Evolutionary conservation across 2,888 invertebrate species (phyloP).

Genomic region (Leucania comma): DNA sequence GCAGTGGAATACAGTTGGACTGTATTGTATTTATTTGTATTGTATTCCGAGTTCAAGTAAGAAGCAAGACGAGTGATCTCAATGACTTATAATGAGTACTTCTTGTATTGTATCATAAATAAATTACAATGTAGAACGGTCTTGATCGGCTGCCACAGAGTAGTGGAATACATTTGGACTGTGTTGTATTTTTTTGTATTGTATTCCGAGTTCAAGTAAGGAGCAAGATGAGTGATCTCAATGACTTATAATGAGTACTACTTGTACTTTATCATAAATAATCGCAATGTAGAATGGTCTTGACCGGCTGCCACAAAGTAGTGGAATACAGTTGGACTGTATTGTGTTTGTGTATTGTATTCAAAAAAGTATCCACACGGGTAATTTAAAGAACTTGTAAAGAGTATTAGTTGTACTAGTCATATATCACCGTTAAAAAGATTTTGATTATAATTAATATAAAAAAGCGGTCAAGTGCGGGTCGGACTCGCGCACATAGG

Average conservation of each 20-base stretch:
- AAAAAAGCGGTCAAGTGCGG: too few species aligned
- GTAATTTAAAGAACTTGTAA: not conserved
- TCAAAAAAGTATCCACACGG: not conserved
- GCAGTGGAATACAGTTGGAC: not conserved
- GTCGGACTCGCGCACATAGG: too few species aligned
- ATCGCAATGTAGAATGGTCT: constrained; percentile 29
- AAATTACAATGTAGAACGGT: constrained; percentile 18
- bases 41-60: not conserved
- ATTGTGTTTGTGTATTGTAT: not conserved
- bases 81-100: not conserved
- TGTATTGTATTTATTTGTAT: not conserved
- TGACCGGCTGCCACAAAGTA: constrained; percentile 31
- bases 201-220: not conserved
- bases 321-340: not conserved
- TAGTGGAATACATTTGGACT: not conserved
- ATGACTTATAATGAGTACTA: too few species aligned
- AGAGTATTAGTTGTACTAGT: not conserved
- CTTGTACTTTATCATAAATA: too few species aligned
- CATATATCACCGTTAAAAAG: too few species aligned
- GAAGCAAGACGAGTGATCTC: not conserved
- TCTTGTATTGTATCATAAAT: not conserved
- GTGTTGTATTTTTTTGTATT: not conserved
- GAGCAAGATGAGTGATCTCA: too few species aligned
- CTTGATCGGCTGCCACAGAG: constrained; percentile 31
- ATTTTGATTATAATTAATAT: too few species aligned